phyloP scores from a whole-genome alignment of 2,888 invertebrate species.

The Thymelicus sylvestris region DNA sequence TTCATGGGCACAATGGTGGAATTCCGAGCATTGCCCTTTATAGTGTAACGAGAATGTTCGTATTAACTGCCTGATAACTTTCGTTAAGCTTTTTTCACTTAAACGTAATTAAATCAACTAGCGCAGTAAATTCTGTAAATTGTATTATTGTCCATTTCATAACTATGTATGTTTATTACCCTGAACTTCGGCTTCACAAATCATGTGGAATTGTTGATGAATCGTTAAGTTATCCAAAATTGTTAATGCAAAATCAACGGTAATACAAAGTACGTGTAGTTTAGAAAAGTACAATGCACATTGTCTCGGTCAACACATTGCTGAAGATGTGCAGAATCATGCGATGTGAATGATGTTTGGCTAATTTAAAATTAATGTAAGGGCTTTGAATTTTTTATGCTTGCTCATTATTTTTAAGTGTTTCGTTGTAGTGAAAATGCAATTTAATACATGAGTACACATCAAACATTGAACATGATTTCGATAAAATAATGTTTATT shows the following conservation, averaged over 20 bases:
- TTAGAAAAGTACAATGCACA: neutral
- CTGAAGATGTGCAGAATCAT: constrained; percentile 1
- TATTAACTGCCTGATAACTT: neutral
- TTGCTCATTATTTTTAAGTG: constrained; percentile 7
- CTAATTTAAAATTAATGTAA: constrained; percentile 11
- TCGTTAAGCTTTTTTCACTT: too few species aligned
- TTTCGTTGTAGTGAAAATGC: constrained; percentile 1
- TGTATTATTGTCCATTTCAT: too few species aligned
- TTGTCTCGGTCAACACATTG: constrained; percentile 2
- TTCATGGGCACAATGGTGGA: constrained; percentile 22
- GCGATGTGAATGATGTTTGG: neutral
- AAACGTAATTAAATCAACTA: too few species aligned
- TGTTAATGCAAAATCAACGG: too few species aligned
- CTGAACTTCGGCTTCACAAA: too few species aligned
- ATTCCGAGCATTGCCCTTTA: constrained; percentile 30
- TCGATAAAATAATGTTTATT: neutral
- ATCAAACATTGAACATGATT: neutral
- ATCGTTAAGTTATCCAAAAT: too few species aligned
- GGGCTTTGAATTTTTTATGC: neutral
- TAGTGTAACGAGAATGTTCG: constrained; percentile 18
- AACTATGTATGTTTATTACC: too few species aligned
- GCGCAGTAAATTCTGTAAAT: too few species aligned
- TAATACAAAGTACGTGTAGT: neutral
- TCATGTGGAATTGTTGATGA: too few species aligned
- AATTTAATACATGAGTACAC: neutral